Percentiles rank a stretch among this genome's conserved stretches.
Conservation (phyloP, 2,113 vertebrate species). For the Ammodytes marinus region DNA sequence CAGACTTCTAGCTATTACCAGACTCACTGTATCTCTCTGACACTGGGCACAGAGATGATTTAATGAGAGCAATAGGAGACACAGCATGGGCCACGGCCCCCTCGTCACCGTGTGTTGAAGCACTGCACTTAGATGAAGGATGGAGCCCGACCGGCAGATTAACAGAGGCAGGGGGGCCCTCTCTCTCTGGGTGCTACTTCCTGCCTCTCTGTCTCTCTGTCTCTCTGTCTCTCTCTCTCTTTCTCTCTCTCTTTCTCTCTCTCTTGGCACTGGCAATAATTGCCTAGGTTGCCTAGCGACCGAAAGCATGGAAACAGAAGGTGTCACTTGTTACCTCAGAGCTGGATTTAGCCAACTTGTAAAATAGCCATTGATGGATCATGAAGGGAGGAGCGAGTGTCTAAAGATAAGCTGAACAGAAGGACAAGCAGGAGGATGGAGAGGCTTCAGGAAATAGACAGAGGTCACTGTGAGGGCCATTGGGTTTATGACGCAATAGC, state of each 20-base stretch:
- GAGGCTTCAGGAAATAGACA: conserved; percentile 50
- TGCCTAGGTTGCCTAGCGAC: conserved; percentile 85
- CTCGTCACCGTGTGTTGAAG: conserved; percentile 65
- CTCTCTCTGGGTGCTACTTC: conserved; percentile 67
- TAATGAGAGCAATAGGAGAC: conserved; percentile 65
- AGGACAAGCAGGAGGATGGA: conserved; percentile 32
- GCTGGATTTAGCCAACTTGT: conserved; percentile 82
- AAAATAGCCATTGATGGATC: conserved; percentile 76
- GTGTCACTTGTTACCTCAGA: conserved; percentile 85
- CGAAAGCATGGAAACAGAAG: conserved; percentile 82
- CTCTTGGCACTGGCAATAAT: conserved; percentile 78
- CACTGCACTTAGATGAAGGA: conserved; percentile 61
- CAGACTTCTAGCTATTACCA: conserved; percentile 6
- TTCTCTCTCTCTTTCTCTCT: conserved; percentile 37
- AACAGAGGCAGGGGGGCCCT: conserved; percentile 70
- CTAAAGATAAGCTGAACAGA: conserved; percentile 74
- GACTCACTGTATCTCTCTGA: conserved; percentile 23
- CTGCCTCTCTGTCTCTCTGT: conserved; percentile 40
- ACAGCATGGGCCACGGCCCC: conserved; percentile 40
- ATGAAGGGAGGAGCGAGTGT: conserved; percentile 41
- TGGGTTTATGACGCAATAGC: neutral
- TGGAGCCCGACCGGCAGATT: conserved; percentile 60
- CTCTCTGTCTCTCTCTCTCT: conserved; percentile 72
- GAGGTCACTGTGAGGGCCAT: conserved; percentile 35
- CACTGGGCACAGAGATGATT: conserved; percentile 55